These are phyloP conservation scores for Epirrita christyi DNA, from an alignment of 2,888 invertebrate species.

Conservation along the genomic window DNA sequence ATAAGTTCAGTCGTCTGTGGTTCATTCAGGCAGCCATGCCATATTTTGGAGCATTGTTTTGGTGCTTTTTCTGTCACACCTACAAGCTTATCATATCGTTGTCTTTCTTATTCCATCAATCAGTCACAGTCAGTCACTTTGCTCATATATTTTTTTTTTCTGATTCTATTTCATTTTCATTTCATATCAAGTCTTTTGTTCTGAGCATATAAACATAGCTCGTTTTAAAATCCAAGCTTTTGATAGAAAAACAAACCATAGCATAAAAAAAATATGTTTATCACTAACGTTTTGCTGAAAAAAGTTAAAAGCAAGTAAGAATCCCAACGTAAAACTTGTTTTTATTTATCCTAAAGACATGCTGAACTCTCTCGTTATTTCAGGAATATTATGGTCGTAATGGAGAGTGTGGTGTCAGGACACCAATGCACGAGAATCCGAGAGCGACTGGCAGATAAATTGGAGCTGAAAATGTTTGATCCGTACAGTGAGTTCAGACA, in stretches of 20 bases:
- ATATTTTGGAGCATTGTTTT: conserved; percentile 7
- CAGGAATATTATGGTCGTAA: conserved; percentile 90
- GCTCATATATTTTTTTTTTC: too few species aligned
- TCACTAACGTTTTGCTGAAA: conserved; percentile 89
- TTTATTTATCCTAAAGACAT: not conserved
- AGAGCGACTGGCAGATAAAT: conserved; percentile 91
- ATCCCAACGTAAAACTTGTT: not conserved
- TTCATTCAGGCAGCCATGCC: conserved; percentile 1
- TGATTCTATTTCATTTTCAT: too few species aligned
- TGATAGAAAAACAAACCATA: too few species aligned
- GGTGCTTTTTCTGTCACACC: conserved; percentile 1
- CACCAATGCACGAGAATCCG: conserved; percentile 88
- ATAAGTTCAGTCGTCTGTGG: too few species aligned
- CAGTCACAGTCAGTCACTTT: too few species aligned
- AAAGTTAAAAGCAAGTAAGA: conserved; percentile 92
- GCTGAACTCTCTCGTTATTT: conserved; percentile 44
- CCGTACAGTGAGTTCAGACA: conserved; percentile 88
- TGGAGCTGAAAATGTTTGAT: conserved; percentile 90
- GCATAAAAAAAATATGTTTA: conserved; percentile 86
- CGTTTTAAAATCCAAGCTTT: too few species aligned
- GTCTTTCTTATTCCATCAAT: not conserved
- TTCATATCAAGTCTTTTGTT: too few species aligned
- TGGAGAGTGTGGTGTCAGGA: conserved; percentile 92
- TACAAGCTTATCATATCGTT: too few species aligned
- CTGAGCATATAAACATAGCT: too few species aligned